These are phyloP conservation scores for Hydrotaea diabolus DNA, from an alignment of 2,888 invertebrate species.

Conservation along the genomic window DNA sequence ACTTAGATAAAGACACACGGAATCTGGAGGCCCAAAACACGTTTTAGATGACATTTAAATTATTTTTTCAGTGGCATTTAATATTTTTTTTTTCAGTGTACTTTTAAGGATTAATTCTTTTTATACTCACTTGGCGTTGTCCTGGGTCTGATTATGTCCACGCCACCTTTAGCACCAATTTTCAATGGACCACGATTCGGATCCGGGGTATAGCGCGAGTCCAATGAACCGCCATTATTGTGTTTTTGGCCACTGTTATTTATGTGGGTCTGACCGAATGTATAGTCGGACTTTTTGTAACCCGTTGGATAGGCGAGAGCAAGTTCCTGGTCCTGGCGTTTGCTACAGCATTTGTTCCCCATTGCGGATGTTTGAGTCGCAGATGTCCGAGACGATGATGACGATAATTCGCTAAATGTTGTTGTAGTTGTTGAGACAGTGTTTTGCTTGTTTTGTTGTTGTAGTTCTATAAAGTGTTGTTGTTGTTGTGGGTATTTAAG, in stretches of 20 bases:
- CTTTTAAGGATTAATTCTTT: no score
- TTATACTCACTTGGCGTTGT: constrained; percentile 84
- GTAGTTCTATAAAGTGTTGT: background rate
- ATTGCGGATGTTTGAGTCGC: constrained; percentile 79
- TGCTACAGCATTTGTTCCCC: constrained; percentile 94
- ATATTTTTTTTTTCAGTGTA: no score
- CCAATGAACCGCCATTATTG: constrained; percentile 81
- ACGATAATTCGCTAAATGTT: constrained; percentile 18
- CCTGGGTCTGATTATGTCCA: constrained; percentile 89
- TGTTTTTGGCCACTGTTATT: constrained; percentile 80
- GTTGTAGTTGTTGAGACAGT: constrained; percentile 36
- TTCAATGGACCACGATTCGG: constrained; percentile 85
- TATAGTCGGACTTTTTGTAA: constrained; percentile 80
- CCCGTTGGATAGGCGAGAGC: constrained; percentile 80
- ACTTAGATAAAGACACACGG: no score
- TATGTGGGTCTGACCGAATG: constrained; percentile 80
- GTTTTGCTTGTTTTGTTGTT: constrained; percentile 18
- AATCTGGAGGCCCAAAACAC: no score
- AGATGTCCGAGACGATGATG: constrained; percentile 41
- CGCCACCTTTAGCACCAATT: constrained; percentile 84
- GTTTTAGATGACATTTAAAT: no score
- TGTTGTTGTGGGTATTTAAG: background rate
- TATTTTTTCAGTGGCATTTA: no score
- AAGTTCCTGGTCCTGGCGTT: constrained; percentile 87
- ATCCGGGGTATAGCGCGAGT: constrained; percentile 89